A percentile compares a stretch with the other conserved stretches of the same genome.
Evolutionary conservation across 2,888 invertebrate genomes (phyloP).

Genomic region (Drosophila siamana): DNA sequence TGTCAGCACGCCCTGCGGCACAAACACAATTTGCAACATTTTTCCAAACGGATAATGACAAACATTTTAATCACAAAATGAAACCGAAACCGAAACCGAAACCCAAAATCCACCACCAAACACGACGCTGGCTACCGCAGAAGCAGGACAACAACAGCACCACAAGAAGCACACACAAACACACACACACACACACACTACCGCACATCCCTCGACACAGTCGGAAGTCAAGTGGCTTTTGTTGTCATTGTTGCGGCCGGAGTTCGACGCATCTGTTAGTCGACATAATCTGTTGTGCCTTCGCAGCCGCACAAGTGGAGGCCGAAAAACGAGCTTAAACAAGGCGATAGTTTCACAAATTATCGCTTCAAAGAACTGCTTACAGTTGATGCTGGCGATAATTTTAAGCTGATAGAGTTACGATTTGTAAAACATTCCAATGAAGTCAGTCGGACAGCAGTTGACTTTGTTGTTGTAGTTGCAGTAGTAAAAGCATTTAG

Average conservation of each 20-base stretch:
- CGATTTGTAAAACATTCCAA: too few relatives aligned
- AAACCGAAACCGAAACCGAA: slow-evolving; percentile 30
- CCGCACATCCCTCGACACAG: slow-evolving; percentile 29
- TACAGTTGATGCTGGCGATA: too few relatives aligned
- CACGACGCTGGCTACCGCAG: not conserved
- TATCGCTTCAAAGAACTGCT: not conserved
- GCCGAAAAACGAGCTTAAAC: not conserved
- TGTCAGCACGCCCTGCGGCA: slow-evolving; percentile 78
- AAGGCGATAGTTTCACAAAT: not conserved
- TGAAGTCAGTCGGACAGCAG: too few relatives aligned
- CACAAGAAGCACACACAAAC: slow-evolving; percentile 12
- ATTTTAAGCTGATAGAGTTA: too few relatives aligned
- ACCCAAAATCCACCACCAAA: slow-evolving; percentile 51
- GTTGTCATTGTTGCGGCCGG: slow-evolving; percentile 5
- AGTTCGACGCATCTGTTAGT: not conserved
- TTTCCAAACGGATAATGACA: slow-evolving; percentile 84
- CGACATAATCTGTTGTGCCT: not conserved
- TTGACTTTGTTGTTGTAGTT: too few relatives aligned
- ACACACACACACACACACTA: slow-evolving; percentile 1
- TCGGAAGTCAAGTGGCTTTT: slow-evolving; percentile 78
- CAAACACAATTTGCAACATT: slow-evolving; percentile 84
- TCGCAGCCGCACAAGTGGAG: not conserved
- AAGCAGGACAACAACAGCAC: slow-evolving; percentile 46
- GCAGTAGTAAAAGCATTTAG: too few relatives aligned
- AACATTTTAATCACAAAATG: slow-evolving; percentile 82